Conservation (phyloP, 2,888 invertebrate genomes). For the Dusona sp. region DNA sequence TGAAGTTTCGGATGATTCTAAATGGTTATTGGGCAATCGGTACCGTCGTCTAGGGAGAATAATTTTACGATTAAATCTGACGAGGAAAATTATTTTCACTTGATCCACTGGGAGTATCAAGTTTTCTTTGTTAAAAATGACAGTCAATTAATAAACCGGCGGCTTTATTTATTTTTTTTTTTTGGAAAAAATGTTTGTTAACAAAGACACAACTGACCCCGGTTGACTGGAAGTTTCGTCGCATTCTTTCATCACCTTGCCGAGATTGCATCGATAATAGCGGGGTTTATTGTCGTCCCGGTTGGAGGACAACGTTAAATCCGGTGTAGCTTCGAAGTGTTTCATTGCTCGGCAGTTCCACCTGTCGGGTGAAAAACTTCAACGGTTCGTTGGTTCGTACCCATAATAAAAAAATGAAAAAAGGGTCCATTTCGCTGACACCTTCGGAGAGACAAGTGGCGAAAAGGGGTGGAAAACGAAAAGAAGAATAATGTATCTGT, state of each 20-base stretch:
- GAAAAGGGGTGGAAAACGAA: constrained; percentile 10
- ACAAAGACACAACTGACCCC: constrained; percentile 12
- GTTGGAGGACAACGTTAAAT: constrained; percentile 8
- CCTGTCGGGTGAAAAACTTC: constrained; percentile 42
- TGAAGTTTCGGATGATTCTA: constrained; percentile 22
- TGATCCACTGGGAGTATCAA: neutral
- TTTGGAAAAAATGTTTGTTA: neutral
- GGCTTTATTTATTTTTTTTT: no score
- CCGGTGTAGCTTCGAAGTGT: constrained; percentile 29
- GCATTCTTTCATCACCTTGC: constrained; percentile 37
- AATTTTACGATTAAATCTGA: no score
- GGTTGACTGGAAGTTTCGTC: constrained; percentile 18
- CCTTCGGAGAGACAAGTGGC: neutral
- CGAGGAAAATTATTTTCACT: neutral
- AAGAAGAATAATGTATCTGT: neutral
- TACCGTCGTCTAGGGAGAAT: constrained; percentile 20
- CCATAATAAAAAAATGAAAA: constrained; percentile 10
- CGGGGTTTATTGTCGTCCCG: constrained; percentile 21
- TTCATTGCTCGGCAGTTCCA: constrained; percentile 60
- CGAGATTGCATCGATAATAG: constrained; percentile 53
- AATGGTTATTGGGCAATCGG: neutral
- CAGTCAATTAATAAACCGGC: neutral
- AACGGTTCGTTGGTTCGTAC: constrained; percentile 22
- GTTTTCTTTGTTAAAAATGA: neutral
- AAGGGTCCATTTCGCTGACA: neutral